These are phyloP conservation scores for Agrypnia vestita DNA, from an alignment of 1,140 invertebrate genomes.

Conservation along the genomic window DNA sequence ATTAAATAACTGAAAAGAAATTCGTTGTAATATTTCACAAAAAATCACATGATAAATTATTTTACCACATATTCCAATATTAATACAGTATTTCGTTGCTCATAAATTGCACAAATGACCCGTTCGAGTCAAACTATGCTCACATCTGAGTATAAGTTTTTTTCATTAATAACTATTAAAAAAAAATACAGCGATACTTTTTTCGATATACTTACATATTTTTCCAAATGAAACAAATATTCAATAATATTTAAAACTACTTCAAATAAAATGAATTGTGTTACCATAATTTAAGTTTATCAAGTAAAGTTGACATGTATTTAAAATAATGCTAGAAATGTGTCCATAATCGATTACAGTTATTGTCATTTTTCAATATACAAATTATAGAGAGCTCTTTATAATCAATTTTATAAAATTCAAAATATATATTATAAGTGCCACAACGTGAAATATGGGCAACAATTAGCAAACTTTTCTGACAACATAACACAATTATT, in stretches of 20 bases:
- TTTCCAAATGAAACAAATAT: no score
- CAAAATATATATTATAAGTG: no score
- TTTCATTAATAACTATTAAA: neutral
- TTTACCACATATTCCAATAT: conserved; percentile 17
- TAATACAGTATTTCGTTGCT: conserved; percentile 46
- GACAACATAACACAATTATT: no score
- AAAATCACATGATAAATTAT: conserved; percentile 11
- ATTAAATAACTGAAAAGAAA: neutral
- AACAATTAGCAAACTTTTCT: no score
- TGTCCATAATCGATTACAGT: conserved; percentile 14
- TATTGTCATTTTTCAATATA: conserved; percentile 39
- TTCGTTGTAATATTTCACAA: neutral
- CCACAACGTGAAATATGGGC: no score
- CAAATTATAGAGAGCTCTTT: neutral
- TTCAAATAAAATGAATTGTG: no score
- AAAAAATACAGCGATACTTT: neutral
- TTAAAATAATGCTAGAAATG: conserved; percentile 5
- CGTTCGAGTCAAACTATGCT: conserved; percentile 28
- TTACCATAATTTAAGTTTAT: no score
- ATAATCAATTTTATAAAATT: conserved; percentile 3
- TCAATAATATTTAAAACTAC: no score
- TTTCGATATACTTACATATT: no score
- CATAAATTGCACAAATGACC: conserved; percentile 41
- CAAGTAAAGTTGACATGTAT: neutral
- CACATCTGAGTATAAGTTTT: conserved; percentile 24